phyloP scores from a whole-genome alignment of 37 sponge, comb jelly and placozoan genomes.

The Agelas oroides region DNA sequence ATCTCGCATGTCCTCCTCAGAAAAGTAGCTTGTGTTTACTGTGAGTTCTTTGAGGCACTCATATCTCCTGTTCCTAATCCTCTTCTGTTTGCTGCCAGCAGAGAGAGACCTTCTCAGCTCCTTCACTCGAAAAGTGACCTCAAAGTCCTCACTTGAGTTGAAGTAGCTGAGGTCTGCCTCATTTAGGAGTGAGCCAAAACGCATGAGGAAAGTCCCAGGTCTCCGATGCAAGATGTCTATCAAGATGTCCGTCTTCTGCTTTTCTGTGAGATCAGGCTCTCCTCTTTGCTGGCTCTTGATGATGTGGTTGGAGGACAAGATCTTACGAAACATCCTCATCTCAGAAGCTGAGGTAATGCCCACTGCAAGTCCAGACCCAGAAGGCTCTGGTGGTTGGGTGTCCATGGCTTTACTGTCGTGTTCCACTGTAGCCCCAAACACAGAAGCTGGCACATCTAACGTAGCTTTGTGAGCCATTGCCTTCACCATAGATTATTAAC shows the following conservation, averaged over 20 bases:
- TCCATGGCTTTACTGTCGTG: too few species aligned
- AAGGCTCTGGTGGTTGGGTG: too few species aligned
- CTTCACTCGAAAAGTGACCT: constrained; percentile 52
- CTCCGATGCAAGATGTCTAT: constrained; percentile 13
- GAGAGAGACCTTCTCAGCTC: constrained; percentile 34
- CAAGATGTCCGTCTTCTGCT: constrained; percentile 59
- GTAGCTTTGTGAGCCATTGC: too few species aligned
- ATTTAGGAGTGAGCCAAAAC: constrained; percentile 72
- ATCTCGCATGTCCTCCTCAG: constrained; percentile 73
- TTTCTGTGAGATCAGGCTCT: constrained; percentile 76
- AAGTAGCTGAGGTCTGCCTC: constrained; percentile 67
- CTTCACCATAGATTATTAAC: too few species aligned
- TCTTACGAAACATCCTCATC: constrained; percentile 42
- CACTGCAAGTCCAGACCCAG: too few species aligned
- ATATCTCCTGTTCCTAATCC: constrained; percentile 69
- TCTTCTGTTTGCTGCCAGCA: constrained; percentile 4
- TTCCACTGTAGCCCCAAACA: too few species aligned
- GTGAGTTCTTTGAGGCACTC: constrained; percentile 63
- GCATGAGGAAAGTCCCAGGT: constrained; percentile 71
- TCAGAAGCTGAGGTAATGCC: neutral
- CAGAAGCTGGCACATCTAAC: too few species aligned
- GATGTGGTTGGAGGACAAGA: constrained; percentile 42
- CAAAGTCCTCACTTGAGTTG: constrained; percentile 45
- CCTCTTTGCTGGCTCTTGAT: constrained; percentile 86
- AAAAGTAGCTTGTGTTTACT: constrained; percentile 69